Percentiles rank a stretch among this genome's conserved stretches.
phyloP scores from a whole-genome alignment of 2,113 vertebrate species.

The Psittacara wagleri region DNA sequence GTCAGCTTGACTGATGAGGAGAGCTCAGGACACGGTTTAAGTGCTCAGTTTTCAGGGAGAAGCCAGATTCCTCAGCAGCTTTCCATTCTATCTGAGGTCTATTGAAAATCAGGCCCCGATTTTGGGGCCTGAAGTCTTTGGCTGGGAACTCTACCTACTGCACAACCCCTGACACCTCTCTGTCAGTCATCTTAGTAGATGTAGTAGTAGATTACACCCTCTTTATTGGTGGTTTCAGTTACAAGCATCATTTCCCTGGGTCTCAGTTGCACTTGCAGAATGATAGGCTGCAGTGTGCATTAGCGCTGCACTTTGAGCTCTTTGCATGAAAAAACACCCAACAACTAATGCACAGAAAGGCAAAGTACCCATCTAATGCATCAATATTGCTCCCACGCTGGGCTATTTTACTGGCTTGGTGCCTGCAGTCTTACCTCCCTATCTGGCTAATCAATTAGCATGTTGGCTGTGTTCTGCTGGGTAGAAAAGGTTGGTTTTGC shows the following conservation, averaged over 20 bases:
- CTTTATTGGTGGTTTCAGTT: conserved; percentile 3
- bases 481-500: not conserved
- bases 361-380: not conserved
- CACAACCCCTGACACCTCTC: not conserved
- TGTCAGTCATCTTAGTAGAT: not conserved
- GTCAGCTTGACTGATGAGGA: not conserved
- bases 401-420: not conserved
- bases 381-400: not conserved
- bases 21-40: not conserved
- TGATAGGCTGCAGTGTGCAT: not conserved
- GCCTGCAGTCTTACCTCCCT: not conserved
- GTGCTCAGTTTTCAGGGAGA: not conserved
- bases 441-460: not conserved
- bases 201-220: not conserved
- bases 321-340: not conserved
- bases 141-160: not conserved
- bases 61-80: not conserved
- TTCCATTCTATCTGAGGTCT: not conserved
- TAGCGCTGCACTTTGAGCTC: not conserved
- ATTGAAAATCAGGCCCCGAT: not conserved
- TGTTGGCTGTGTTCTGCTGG: not conserved
- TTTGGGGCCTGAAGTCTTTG: not conserved
- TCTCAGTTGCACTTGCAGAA: conserved; percentile 15
- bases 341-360: not conserved
- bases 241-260: not conserved